Percentiles rank a stretch among this genome's conserved stretches.
phyloP scores from a whole-genome alignment of 2,888 invertebrate species.

The Drosophila cyrtoloma region DNA sequence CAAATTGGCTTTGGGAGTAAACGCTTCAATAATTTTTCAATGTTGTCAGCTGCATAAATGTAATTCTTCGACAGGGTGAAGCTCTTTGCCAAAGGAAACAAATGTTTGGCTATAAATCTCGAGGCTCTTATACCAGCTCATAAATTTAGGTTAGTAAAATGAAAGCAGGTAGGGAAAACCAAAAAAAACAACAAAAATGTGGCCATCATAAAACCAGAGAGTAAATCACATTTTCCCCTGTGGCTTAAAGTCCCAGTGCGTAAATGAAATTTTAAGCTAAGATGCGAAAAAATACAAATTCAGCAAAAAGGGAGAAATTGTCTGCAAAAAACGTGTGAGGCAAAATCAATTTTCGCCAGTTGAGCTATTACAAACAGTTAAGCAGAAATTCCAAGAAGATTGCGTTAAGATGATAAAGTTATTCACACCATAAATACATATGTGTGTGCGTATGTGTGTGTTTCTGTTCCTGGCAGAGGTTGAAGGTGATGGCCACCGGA shows the following conservation, averaged over 20 bases:
- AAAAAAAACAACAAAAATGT: constrained; percentile 28
- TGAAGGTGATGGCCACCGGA: constrained; percentile 45
- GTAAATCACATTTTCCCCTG: constrained; percentile 68
- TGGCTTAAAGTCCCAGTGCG: constrained; percentile 47
- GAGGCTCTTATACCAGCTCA: constrained; percentile 67
- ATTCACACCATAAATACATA: constrained; percentile 16
- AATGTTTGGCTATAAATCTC: constrained; percentile 69
- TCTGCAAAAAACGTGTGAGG: constrained; percentile 6
- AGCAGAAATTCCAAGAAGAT: constrained; percentile 57
- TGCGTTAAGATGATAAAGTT: constrained; percentile 61
- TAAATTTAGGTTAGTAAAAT: constrained; percentile 59
- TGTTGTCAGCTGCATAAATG: constrained; percentile 34
- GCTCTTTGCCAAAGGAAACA: constrained; percentile 15
- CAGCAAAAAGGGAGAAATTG: not conserved
- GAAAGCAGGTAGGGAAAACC: constrained; percentile 11
- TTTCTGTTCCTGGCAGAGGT: constrained; percentile 27
- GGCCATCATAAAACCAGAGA: constrained; percentile 54
- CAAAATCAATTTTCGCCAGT: constrained; percentile 69
- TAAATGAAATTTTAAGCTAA: constrained; percentile 69
- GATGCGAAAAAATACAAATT: constrained; percentile 21
- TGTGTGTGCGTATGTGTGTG: constrained; percentile 6
- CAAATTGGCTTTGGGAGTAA: constrained; percentile 19
- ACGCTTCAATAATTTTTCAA: constrained; percentile 9
- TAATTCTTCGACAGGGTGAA: not conserved
- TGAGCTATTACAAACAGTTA: constrained; percentile 46